Conservation (phyloP, 1,140 invertebrate species). For the Ostrea edulis region DNA sequence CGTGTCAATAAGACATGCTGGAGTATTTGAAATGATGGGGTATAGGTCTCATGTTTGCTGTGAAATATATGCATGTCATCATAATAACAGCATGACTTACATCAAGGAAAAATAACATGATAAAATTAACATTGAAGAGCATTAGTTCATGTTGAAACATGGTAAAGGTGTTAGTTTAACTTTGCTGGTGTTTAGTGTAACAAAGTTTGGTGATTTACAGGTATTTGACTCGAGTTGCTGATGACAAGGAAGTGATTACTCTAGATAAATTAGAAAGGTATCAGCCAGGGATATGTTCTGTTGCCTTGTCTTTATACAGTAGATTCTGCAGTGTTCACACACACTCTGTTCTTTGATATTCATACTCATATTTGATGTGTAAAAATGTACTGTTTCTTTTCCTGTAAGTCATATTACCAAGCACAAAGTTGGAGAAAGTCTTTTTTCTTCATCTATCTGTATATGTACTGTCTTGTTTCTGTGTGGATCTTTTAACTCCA, state of each 20-base stretch:
- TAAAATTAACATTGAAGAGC: not conserved
- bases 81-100: not conserved
- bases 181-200: not conserved
- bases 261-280: conserved; percentile 21
- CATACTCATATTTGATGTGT: not conserved
- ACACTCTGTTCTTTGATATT: not conserved
- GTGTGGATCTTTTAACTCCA: no score
- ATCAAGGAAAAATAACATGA: not conserved
- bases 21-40: conserved; percentile 2
- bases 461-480: no score
- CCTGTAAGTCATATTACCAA: not conserved
- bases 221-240: not conserved
- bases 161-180: not conserved
- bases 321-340: conserved; percentile 11
- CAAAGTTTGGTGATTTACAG: conserved; percentile 17
- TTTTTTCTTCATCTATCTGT: no score
- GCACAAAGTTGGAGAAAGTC: no score
- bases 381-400: not conserved
- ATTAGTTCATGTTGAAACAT: not conserved
- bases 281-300: conserved; percentile 3
- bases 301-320: not conserved
- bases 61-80: not conserved
- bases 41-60: conserved; percentile 15
- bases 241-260: conserved; percentile 14
- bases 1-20: conserved; percentile 6